A percentile compares a stretch with the other conserved stretches of the same genome.
Evolutionary conservation across 2,113 vertebrate genomes (phyloP).

Genomic region (Nothobranchius kuhntae): DNA sequence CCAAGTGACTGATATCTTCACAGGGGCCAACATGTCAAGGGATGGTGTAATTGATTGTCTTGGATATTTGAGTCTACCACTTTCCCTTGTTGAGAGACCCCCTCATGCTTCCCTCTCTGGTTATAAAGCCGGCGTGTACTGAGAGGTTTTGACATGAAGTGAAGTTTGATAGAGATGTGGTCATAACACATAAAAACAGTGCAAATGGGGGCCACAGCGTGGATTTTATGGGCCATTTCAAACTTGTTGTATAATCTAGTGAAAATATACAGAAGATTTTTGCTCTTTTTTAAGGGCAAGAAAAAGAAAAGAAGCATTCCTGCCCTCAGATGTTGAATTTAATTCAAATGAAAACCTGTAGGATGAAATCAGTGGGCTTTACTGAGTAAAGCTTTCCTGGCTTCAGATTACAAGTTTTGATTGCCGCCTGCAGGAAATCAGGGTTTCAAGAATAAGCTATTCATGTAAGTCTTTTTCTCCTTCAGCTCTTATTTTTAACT

Average conservation of each 20-base stretch:
- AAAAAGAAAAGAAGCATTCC: too few relatives aligned
- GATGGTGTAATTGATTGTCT: conserved; percentile 88
- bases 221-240: conserved; percentile 9
- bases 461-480: conserved; percentile 32
- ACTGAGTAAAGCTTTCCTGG: conserved; percentile 61
- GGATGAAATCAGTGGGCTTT: conserved; percentile 55
- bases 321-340: conserved; percentile 17
- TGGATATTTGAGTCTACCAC: conserved; percentile 82
- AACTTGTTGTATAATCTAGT: background rate
- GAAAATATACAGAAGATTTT: background rate
- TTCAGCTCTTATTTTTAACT: conserved; percentile 38
- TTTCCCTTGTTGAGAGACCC: conserved; percentile 80
- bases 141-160: conserved; percentile 51
- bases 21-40: conserved; percentile 86
- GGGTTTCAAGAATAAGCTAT: conserved; percentile 30
- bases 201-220: conserved; percentile 14
- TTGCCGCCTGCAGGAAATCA: conserved; percentile 53
- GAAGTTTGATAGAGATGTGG: conserved; percentile 34
- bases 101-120: conserved; percentile 62
- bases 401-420: conserved; percentile 53
- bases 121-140: conserved; percentile 43
- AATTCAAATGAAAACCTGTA: conserved; percentile 44
- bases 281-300: too few relatives aligned
- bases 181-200: conserved; percentile 23
- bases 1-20: conserved; percentile 91